A percentile compares a stretch with the other conserved stretches of the same genome.
Evolutionary conservation across 2,797 vertebrate genomes (phyloP).

Genomic region (Threskiornis aethiopicus): DNA sequence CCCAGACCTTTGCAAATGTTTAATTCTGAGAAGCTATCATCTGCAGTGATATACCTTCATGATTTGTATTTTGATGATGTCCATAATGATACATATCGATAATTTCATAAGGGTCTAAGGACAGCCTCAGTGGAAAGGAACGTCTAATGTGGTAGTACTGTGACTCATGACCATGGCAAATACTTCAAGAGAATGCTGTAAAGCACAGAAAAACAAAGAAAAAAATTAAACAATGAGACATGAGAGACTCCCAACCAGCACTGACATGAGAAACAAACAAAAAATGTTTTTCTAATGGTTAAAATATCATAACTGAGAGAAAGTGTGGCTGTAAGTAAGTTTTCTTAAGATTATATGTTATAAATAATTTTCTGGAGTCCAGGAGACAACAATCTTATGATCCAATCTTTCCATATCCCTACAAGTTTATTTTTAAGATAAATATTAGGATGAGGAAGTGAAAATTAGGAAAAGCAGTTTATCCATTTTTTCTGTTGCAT

Average conservation of each 20-base stretch:
- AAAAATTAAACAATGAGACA: neutral
- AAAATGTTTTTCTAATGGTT: neutral
- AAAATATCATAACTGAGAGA: neutral
- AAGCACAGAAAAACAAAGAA: neutral
- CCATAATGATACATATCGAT: neutral
- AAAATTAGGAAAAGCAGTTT: neutral
- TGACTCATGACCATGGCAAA: neutral
- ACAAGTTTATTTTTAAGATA: neutral
- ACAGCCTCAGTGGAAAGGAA: neutral
- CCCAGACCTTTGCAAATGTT: neutral
- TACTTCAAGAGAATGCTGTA: neutral
- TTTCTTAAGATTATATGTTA: neutral
- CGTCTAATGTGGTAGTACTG: neutral
- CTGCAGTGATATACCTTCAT: neutral
- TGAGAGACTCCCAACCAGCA: neutral
- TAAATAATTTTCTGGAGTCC: neutral
- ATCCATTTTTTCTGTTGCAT: neutral
- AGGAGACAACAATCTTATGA: neutral
- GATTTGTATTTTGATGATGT: neutral
- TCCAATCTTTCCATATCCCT: neutral
- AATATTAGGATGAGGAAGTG: neutral
- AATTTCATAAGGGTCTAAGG: neutral
- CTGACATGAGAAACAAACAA: neutral
- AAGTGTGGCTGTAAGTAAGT: neutral
- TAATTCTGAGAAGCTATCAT: neutral